Evolutionary conservation across 2,113 vertebrate species (phyloP), one percentile per base, ranked within the genome.

Genomic region (Sinocyclocheilus anshuiensis): DNA sequence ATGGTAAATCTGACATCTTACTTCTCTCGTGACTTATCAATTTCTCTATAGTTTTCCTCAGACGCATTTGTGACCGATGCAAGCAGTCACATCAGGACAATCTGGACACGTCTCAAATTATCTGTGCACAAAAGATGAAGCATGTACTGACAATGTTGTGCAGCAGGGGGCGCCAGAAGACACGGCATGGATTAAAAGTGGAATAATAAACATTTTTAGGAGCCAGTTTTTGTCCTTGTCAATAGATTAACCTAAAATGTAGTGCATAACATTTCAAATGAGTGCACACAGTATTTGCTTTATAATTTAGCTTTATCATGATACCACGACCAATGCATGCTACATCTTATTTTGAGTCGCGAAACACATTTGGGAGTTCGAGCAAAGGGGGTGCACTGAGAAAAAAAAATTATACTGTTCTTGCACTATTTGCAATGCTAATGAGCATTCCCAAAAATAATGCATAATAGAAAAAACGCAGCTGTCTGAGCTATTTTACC

Each of bases 381-480:
- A 33, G 45, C 6, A 20, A 12, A 29, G 16, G 6, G 36, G 18
- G n/a, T 18, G n/a, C 15, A 67, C 8, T 20, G 77, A n/a, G 6
- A 20, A 20, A 50, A 45, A 42, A 48, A 18, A 29, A 67, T 33
- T 33, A 63, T 45, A 63, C 57, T 5, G 39, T 22, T 81, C 57
- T 61, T 18, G 16, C 24, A 48, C 42, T 10, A 81, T 81, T 67
- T 45, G 79, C 79, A 67, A 65, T 81, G 59, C 79, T 81, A 81
- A 81, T 81, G 36, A 81, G 59, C n/a, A 48, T 81, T 81, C 39
- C 61, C 59, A 65, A 61, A 63, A 36, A 15, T 5, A 80, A 61
- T 59, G 10, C 33, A 80, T 22, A 22, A 36, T 22, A 63, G n/a
- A 45, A 36, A 42, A 15, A n/a, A 4, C 6, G 3, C 39, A 29